Conservation (phyloP, 2,797 vertebrate genomes). For the Pipistrellus nathusii region DNA sequence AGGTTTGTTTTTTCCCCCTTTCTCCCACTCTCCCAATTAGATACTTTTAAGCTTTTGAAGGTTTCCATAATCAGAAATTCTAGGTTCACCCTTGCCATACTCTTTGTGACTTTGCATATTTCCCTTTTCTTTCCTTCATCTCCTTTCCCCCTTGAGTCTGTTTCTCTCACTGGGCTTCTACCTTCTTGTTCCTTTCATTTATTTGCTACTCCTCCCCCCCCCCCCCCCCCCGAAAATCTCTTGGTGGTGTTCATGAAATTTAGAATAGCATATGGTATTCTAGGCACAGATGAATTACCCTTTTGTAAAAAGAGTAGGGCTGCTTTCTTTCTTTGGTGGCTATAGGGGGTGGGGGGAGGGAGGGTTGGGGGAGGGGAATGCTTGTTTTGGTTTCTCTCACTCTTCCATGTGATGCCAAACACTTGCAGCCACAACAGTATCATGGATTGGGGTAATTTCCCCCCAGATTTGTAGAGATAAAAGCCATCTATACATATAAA, state of each 20-base stretch:
- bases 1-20: not conserved
- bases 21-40: accelerated
- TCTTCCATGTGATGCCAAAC: not conserved
- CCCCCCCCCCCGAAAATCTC: constrained; percentile 26
- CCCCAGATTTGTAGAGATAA: not conserved
- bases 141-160: not conserved
- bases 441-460: not conserved
- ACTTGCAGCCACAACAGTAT: not conserved
- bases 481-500: not conserved
- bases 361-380: not conserved
- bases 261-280: not conserved
- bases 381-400: constrained; percentile 19
- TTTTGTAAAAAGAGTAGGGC: not conserved
- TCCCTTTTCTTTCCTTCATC: not conserved
- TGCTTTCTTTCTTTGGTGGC: not conserved
- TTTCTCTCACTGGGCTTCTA: not conserved
- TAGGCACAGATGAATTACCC: not conserved
- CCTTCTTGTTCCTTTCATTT: not conserved
- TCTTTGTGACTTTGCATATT: constrained; percentile 4
- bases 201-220: not conserved
- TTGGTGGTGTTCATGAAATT: constrained; percentile 16
- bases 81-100: not conserved
- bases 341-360: not conserved
- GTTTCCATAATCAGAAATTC: constrained; percentile 29
- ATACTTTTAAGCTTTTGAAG: constrained; percentile 27